Base-by-base conservation (phyloP, 2,113 vertebrate genomes). In the Oncorhynchus nerka region DNA sequence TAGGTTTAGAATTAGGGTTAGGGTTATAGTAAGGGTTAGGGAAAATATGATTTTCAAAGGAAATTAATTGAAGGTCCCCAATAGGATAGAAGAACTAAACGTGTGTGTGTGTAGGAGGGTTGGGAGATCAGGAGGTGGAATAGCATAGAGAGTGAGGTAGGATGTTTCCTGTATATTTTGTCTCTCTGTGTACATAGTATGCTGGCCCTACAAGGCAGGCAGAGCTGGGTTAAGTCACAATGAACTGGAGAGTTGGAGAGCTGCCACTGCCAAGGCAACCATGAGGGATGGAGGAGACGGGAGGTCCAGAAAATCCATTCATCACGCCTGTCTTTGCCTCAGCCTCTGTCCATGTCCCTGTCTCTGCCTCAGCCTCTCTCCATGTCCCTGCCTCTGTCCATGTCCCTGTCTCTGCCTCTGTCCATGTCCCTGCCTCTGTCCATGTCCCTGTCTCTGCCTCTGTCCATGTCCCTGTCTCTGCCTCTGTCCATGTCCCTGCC, bases 281-380 rank as follows among this genome's bases (percentile, higher is more conserved):
- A 75, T 75, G 49, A 85, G 82, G 85, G 86, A 87, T 80, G 84
- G 81, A 85, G 74, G 84, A 88, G 84, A 89, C 83, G 64, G 80
- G 69, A 88, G 80, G 74, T 83, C 77, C 75, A 20, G 79, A 74
- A 88, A 86, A 83, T 81, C 81, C 83, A 91, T 88, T 84, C 80
- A 88, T 89, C 88, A 86, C 81, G 57, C 79, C 51, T 19, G 73
- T 51, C 55, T 64, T n/a, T 61, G 49, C 7, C 22, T 22, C 22
- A 7, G 85, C 76, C 70, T 77, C 70, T n/a, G 74, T 79, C 39
- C 67, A 34, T 11, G 34, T 7, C 32, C 32, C 34, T 39, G 34
- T 8, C 34, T 7, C 34, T 39, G 34, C 6, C 32, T 5, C 30
- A 4, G 30, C 4, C 30, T 4, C 4, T 30, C 4, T 30, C 30